phyloP scores from a whole-genome alignment of 1,140 invertebrate species.

The Tetragonula clypearis region DNA sequence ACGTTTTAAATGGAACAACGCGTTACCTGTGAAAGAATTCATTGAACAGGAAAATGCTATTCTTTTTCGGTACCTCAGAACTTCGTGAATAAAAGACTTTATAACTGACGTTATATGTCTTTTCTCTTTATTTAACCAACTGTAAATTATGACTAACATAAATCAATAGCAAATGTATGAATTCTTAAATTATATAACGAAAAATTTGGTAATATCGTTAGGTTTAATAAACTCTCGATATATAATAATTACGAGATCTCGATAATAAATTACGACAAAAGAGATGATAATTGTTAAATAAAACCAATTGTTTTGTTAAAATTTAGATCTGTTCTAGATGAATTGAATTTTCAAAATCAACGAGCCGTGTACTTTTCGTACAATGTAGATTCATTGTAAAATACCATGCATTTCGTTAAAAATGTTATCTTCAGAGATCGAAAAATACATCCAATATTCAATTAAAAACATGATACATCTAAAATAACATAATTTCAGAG shows the following conservation, averaged over 20 bases:
- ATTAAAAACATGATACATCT: no score
- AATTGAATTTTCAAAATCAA: no score
- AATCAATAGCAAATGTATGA: neutral
- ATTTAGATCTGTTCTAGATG: no score
- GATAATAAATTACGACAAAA: neutral
- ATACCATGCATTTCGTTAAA: no score
- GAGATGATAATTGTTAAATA: neutral
- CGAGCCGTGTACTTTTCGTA: no score
- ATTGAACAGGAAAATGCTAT: slow-evolving; percentile 5
- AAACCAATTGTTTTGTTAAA: neutral
- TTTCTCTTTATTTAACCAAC: neutral
- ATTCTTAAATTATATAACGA: neutral
- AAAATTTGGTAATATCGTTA: neutral
- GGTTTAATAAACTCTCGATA: neutral
- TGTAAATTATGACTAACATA: neutral
- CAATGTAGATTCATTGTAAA: no score
- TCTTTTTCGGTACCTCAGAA: neutral
- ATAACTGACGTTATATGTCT: neutral
- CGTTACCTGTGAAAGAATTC: neutral
- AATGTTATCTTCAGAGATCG: no score
- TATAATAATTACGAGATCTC: neutral
- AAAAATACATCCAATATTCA: no score
- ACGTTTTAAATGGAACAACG: neutral
- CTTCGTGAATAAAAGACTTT: neutral
- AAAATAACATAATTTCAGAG: no score